Percentiles rank a stretch among this genome's conserved stretches.
phyloP scores from a whole-genome alignment of 2,797 vertebrate species.

The Ctenochaetus hawaiiensis region DNA sequence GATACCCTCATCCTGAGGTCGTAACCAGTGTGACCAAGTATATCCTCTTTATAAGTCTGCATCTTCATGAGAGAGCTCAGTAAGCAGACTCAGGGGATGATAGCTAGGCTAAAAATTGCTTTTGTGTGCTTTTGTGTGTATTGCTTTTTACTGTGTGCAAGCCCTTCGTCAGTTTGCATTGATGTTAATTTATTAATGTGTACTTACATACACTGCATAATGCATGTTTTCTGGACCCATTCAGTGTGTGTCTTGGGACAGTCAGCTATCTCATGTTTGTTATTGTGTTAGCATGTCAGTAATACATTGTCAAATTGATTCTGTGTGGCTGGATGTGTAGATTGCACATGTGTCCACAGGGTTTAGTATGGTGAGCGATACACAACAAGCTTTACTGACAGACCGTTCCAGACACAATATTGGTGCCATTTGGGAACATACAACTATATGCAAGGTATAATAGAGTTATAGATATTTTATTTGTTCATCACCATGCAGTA shows the following conservation, averaged over 20 bases:
- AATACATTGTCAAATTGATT: slow-evolving; percentile 66
- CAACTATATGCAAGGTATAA: slow-evolving; percentile 8
- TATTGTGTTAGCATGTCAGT: slow-evolving; percentile 48
- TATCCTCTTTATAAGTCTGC: slow-evolving; percentile 36
- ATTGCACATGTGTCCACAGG: slow-evolving; percentile 44
- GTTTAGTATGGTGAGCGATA: slow-evolving; percentile 21
- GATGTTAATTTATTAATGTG: slow-evolving; percentile 34
- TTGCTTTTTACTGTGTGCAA: slow-evolving; percentile 4
- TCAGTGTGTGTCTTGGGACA: slow-evolving; percentile 32
- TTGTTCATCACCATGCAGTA: not conserved
- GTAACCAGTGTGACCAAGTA: slow-evolving; percentile 34
- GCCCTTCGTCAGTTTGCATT: slow-evolving; percentile 33
- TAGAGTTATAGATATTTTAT: slow-evolving; percentile 19
- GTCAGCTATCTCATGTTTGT: slow-evolving; percentile 35
- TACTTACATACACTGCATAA: slow-evolving; percentile 59
- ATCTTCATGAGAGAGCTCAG: slow-evolving; percentile 56
- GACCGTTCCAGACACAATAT: slow-evolving; percentile 15
- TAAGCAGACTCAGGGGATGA: slow-evolving; percentile 64
- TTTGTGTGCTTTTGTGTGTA: too few relatives aligned
- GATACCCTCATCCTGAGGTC: slow-evolving; percentile 20
- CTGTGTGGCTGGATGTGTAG: slow-evolving; percentile 37
- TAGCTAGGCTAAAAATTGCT: slow-evolving; percentile 18
- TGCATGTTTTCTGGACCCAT: slow-evolving; percentile 51
- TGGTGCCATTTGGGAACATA: slow-evolving; percentile 13
- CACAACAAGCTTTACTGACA: slow-evolving; percentile 35